Percentiles rank a stretch among this genome's conserved stretches.
phyloP scores from a whole-genome alignment of 2,888 invertebrate genomes.

The Phlogophora meticulosa region DNA sequence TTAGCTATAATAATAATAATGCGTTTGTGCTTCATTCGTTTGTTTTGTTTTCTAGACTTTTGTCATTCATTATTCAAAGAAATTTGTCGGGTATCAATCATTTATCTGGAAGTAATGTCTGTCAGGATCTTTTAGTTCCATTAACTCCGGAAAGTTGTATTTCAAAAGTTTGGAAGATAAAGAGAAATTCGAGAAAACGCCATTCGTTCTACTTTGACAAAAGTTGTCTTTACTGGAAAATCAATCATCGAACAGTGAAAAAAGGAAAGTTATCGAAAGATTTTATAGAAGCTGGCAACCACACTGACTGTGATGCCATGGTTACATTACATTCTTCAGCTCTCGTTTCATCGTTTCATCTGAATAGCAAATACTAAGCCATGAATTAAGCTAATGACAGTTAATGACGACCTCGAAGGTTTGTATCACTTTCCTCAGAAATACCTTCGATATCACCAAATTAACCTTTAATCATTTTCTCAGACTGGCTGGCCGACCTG shows the following conservation, averaged over 20 bases:
- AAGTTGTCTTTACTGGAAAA: conserved; percentile 4
- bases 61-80: background rate
- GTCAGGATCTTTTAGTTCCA: background rate
- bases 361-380: too few species aligned
- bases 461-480: background rate
- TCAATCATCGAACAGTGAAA: conserved; percentile 8
- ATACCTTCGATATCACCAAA: too few species aligned
- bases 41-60: too few species aligned
- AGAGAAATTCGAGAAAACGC: conserved; percentile 1
- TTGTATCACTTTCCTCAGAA: too few species aligned
- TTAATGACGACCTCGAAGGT: too few species aligned
- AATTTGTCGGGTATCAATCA: background rate
- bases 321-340: too few species aligned
- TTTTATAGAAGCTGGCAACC: background rate
- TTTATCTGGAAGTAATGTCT: background rate
- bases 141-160: conserved; percentile 3
- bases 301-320: too few species aligned
- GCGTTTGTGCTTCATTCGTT: too few species aligned
- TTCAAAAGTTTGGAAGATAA: conserved; percentile 11
- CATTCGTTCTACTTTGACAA: conserved; percentile 10
- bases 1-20: too few species aligned
- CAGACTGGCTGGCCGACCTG: conserved; percentile 90
- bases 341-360: too few species aligned
- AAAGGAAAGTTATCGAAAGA: background rate
- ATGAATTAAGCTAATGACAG: too few species aligned